These are phyloP conservation scores for Sminthopsis crassicaudata DNA, from an alignment of 2,113 vertebrate genomes.

Conservation along the genomic window DNA sequence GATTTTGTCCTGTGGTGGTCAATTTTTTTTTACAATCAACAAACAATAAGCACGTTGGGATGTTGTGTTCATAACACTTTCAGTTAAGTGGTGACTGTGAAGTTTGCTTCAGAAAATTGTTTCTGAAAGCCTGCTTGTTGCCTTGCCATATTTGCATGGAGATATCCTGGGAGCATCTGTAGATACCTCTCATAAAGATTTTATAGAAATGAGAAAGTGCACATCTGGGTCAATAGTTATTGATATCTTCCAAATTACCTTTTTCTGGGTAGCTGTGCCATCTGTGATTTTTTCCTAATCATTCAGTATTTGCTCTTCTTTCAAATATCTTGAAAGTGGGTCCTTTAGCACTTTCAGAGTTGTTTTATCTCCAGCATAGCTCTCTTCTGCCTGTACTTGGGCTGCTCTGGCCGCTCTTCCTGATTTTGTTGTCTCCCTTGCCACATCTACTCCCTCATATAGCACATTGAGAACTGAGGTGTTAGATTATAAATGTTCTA, in stretches of 20 bases:
- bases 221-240: not conserved
- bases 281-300: not conserved
- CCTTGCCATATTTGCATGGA: not conserved
- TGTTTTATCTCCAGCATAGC: not conserved
- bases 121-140: not conserved
- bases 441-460: not conserved
- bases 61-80: not conserved
- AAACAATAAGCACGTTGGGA: not conserved
- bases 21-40: not conserved
- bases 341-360: not conserved
- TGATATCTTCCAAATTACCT: not conserved
- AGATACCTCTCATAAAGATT: not conserved
- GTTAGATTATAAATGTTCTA: constrained; percentile 1
- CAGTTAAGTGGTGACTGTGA: not conserved
- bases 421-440: not conserved
- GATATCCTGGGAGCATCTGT: not conserved
- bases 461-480: not conserved
- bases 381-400: not conserved
- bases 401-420: not conserved
- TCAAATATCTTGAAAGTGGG: not conserved
- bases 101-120: not conserved
- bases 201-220: not conserved
- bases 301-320: not conserved
- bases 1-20: not conserved
- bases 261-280: not conserved